These are phyloP conservation scores for Bubo bubo DNA, from an alignment of 2,113 vertebrate species.

Conservation along the genomic window DNA sequence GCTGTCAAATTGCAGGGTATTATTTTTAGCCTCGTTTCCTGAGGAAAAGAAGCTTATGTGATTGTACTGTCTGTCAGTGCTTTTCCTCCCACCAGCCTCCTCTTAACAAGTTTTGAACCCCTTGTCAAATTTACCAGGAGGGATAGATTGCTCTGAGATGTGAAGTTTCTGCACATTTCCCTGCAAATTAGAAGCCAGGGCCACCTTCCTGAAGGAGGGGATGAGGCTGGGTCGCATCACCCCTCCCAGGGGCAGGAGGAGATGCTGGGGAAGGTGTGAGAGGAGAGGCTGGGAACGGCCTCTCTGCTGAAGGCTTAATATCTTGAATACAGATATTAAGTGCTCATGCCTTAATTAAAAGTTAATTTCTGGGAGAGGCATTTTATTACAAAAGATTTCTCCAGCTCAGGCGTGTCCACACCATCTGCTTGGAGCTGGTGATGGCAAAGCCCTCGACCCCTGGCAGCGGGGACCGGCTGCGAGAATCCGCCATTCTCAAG, in stretches of 20 bases:
- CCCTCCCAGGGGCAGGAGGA: neutral
- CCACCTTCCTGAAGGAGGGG: neutral
- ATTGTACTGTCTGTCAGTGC: conserved; percentile 64
- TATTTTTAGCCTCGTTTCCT: conserved; percentile 63
- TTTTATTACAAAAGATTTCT: conserved; percentile 36
- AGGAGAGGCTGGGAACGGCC: neutral
- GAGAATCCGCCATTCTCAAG: fast-evolving
- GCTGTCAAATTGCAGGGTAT: conserved; percentile 45
- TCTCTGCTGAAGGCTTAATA: neutral
- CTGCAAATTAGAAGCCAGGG: neutral
- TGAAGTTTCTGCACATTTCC: neutral
- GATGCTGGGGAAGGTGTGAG: neutral
- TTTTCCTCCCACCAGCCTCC: conserved; percentile 54
- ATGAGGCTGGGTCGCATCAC: neutral
- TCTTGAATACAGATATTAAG: conserved; percentile 36
- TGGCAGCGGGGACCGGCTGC: fast-evolving
- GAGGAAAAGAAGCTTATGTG: conserved; percentile 45
- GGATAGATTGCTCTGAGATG: neutral
- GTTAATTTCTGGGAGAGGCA: conserved; percentile 50
- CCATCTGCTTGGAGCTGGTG: neutral
- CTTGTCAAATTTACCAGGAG: conserved; percentile 2
- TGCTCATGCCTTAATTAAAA: neutral
- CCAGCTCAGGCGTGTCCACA: neutral
- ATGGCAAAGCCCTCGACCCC: neutral
- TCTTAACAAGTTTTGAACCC: conserved; percentile 44